Evolutionary conservation across 2,888 invertebrate genomes (phyloP).

Genomic region (Plagodis dolabraria): DNA sequence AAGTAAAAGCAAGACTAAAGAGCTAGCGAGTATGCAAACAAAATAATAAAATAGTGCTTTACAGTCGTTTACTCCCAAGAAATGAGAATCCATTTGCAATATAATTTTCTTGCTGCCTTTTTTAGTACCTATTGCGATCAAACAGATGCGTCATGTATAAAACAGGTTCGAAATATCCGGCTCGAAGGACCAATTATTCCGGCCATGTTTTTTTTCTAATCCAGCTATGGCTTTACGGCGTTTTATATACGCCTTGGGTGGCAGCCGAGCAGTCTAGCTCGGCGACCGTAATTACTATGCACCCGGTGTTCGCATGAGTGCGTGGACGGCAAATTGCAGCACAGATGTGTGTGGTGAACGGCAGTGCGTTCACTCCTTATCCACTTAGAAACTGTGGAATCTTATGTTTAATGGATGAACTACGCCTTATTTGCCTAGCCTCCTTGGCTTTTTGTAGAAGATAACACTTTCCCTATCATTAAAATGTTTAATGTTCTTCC

Average conservation of each 20-base stretch:
- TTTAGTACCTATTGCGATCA: neutral
- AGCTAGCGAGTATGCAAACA: constrained; percentile 8
- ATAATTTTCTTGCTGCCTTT: constrained; percentile 8
- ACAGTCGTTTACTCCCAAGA: constrained; percentile 1
- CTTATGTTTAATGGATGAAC: constrained; percentile 39
- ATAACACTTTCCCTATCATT: constrained; percentile 21
- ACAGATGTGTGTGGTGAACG: constrained; percentile 22
- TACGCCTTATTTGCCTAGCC: constrained; percentile 22
- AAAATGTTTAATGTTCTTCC: constrained; percentile 1
- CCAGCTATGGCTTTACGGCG: constrained; percentile 33
- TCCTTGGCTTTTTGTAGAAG: constrained; percentile 29
- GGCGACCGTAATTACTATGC: constrained; percentile 51
- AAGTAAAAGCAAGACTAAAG: constrained; percentile 6
- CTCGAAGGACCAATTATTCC: constrained; percentile 29
- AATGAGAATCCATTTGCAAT: neutral
- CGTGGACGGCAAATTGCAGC: constrained; percentile 45
- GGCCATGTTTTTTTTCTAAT: constrained; percentile 40
- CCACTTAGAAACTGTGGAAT: constrained; percentile 34
- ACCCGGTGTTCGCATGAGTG: constrained; percentile 43
- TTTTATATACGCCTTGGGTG: constrained; percentile 55
- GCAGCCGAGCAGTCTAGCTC: constrained; percentile 69
- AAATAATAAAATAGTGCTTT: constrained; percentile 4
- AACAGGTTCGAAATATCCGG: constrained; percentile 24
- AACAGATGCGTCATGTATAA: constrained; percentile 6
- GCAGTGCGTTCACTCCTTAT: constrained; percentile 43